phyloP scores from a whole-genome alignment of 2,888 invertebrate genomes.

The Agrotis ipsilon region DNA sequence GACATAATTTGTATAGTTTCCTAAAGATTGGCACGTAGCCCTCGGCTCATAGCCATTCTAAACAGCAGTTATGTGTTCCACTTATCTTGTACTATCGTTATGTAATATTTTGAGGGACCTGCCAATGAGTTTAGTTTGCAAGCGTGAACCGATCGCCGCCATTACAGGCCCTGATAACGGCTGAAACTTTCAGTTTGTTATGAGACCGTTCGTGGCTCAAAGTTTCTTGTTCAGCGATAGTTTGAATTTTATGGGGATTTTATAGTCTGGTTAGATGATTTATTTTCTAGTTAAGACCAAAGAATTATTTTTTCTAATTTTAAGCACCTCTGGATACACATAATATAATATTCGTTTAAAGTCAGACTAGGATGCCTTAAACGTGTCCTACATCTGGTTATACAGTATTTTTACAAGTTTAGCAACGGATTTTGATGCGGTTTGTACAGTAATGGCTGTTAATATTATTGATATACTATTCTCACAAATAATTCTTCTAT shows the following conservation, averaged over 20 bases:
- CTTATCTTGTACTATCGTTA: slow-evolving; percentile 79
- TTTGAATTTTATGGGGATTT: slow-evolving; percentile 41
- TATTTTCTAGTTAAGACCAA: neutral
- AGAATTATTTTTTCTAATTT: too few relatives aligned
- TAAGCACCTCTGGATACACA: too few relatives aligned
- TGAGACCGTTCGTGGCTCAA: slow-evolving; percentile 62
- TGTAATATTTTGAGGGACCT: slow-evolving; percentile 77
- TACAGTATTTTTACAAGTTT: too few relatives aligned
- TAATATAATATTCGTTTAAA: too few relatives aligned
- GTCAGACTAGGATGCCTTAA: too few relatives aligned
- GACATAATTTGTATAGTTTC: slow-evolving; percentile 3
- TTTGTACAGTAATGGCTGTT: too few relatives aligned
- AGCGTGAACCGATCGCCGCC: slow-evolving; percentile 80
- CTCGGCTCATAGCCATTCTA: slow-evolving; percentile 81
- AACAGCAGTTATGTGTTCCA: slow-evolving; percentile 86
- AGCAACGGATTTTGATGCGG: too few relatives aligned
- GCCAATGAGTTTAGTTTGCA: slow-evolving; percentile 81
- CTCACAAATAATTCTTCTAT: too few relatives aligned
- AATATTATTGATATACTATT: too few relatives aligned
- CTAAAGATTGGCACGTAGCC: slow-evolving; percentile 67
- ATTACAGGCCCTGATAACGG: slow-evolving; percentile 81
- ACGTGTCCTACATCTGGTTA: too few relatives aligned
- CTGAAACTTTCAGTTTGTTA: slow-evolving; percentile 71
- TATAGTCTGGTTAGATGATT: slow-evolving; percentile 21
- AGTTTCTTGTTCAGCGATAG: slow-evolving; percentile 57